Percentiles rank a stretch among this genome's conserved stretches.
Conservation (phyloP, 2,797 vertebrate species). For the Cichlasoma orientale region DNA sequence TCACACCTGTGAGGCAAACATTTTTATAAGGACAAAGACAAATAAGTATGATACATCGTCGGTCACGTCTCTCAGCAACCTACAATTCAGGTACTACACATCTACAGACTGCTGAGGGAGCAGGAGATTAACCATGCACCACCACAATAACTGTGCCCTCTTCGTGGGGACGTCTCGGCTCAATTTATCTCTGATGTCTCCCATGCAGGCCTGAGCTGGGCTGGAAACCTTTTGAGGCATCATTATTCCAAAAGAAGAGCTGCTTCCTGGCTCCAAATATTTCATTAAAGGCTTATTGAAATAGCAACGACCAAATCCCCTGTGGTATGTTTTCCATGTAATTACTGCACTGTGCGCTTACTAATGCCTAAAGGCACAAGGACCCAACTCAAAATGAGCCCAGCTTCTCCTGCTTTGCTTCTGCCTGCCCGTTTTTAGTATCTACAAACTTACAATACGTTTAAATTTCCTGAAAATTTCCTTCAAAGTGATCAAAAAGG, state of each 20-base stretch:
- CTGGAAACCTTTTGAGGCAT: conserved; percentile 48
- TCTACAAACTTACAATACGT: not conserved
- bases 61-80: conserved; percentile 6
- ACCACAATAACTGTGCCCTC: conserved; percentile 16
- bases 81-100: not conserved
- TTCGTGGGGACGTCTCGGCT: conserved; percentile 5
- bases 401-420: conserved; percentile 6
- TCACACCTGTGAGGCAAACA: conserved; percentile 82
- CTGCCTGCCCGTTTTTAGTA: not conserved
- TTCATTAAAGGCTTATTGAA: conserved; percentile 76
- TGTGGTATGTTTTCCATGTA: conserved; percentile 62
- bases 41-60: conserved; percentile 29
- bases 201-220: conserved; percentile 5
- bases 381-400: conserved; percentile 17
- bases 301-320: conserved; percentile 63
- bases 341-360: conserved; percentile 47
- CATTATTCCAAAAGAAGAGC: conserved; percentile 50
- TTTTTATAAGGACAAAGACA: conserved; percentile 49
- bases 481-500: not conserved
- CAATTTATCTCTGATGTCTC: conserved; percentile 30
- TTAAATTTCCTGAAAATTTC: not conserved
- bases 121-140: conserved; percentile 8
- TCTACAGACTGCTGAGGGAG: conserved; percentile 6
- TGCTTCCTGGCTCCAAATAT: conserved; percentile 58
- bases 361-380: conserved; percentile 47